Conservation (phyloP, 2,113 vertebrate species). For the Paracanthobrama guichenoti region DNA sequence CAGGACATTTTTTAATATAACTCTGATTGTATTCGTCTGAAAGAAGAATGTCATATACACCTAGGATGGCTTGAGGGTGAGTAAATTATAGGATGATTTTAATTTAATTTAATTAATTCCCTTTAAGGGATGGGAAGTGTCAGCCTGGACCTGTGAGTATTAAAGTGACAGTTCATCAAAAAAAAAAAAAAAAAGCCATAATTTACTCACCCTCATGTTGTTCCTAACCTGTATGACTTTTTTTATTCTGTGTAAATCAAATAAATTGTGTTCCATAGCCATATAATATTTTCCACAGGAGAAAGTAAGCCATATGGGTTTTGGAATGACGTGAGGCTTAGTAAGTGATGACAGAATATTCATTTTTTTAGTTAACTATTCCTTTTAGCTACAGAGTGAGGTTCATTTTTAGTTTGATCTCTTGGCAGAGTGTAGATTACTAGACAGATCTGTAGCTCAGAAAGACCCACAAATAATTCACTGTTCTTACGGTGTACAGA, state of each 20-base stretch:
- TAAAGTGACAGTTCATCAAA: conserved; percentile 38
- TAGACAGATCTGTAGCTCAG: conserved; percentile 60
- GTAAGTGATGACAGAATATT: background rate
- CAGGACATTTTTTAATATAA: too few relatives aligned
- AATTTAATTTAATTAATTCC: too few relatives aligned
- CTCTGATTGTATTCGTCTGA: too few relatives aligned
- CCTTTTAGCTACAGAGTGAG: conserved; percentile 25
- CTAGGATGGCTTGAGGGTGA: too few relatives aligned
- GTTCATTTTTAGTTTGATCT: background rate
- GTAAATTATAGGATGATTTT: too few relatives aligned
- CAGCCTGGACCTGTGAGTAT: conserved; percentile 44
- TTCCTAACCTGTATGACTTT: background rate
- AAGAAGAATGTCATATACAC: too few relatives aligned
- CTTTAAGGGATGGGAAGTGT: background rate
- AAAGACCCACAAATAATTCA: conserved; percentile 53
- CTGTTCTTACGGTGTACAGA: conserved; percentile 52
- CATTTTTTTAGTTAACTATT: background rate
- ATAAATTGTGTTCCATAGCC: too few relatives aligned
- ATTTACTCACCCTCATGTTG: background rate
- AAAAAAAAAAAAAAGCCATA: background rate
- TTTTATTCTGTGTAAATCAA: background rate
- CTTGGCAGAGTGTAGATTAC: conserved; percentile 25
- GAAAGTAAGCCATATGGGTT: background rate
- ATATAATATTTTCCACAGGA: background rate
- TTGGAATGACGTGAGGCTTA: background rate